phyloP scores from a whole-genome alignment of 2,113 vertebrate genomes.

The Engraulis encrasicolus region DNA sequence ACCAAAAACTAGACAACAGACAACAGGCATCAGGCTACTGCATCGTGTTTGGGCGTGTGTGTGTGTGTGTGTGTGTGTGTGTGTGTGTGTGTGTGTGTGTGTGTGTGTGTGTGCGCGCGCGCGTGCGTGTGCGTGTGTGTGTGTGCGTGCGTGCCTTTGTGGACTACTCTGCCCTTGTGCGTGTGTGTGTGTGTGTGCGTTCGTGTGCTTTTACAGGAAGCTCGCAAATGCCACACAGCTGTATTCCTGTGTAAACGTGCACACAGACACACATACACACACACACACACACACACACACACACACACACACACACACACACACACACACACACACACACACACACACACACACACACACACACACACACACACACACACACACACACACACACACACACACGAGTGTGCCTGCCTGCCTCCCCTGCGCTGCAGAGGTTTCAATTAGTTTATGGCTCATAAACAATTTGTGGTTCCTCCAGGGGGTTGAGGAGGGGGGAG shows the following conservation, averaged over 20 bases:
- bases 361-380: too few species aligned
- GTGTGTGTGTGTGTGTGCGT: background rate
- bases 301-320: too few species aligned
- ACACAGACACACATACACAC: too few species aligned
- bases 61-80: background rate
- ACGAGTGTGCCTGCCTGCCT: too few species aligned
- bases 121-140: background rate
- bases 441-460: constrained; percentile 17
- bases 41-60: too few species aligned
- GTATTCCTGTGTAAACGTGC: background rate
- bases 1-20: too few species aligned
- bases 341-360: too few species aligned
- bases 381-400: too few species aligned
- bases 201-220: background rate
- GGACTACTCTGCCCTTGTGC: too few species aligned
- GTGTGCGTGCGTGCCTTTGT: background rate
- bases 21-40: background rate
- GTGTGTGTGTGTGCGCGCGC: background rate
- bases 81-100: background rate
- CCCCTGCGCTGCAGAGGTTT: background rate
- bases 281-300: too few species aligned
- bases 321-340: too few species aligned
- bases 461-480: constrained; percentile 4
- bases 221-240: constrained; percentile 10
- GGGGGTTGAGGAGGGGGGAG: background rate